A percentile compares a stretch with the other conserved stretches of the same genome.
Evolutionary conservation across 1,140 invertebrate genomes (phyloP).

Genomic region (Phortica variegata): DNA sequence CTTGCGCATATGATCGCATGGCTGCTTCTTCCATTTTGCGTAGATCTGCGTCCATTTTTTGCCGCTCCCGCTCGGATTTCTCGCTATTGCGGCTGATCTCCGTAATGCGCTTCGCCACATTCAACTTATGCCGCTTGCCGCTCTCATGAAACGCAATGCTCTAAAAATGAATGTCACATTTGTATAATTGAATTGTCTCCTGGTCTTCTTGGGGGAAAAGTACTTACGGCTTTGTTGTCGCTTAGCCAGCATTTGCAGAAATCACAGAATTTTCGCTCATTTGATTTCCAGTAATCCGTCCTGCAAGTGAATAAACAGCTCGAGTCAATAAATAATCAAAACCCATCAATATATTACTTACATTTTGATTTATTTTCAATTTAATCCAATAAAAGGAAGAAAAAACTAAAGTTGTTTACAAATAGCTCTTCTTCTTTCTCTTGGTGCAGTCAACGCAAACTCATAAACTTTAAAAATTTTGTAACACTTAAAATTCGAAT

Average conservation of each 20-base stretch:
- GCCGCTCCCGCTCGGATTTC: slow-evolving; percentile 73
- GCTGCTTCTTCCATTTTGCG: slow-evolving; percentile 88
- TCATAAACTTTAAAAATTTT: too few species aligned
- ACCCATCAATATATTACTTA: too few species aligned
- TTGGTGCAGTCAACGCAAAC: too few species aligned
- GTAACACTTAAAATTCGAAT: too few species aligned
- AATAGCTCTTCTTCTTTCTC: too few species aligned
- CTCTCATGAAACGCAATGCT: slow-evolving; percentile 94
- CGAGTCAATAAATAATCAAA: too few species aligned
- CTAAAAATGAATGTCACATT: slow-evolving; percentile 57
- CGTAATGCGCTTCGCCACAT: slow-evolving; percentile 83
- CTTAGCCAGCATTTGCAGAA: slow-evolving; percentile 98
- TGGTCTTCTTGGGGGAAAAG: background rate
- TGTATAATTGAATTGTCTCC: background rate
- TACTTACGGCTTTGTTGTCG: slow-evolving; percentile 88
- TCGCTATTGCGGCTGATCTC: slow-evolving; percentile 82
- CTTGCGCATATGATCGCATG: slow-evolving; percentile 79
- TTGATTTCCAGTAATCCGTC: slow-evolving; percentile 98
- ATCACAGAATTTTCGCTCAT: slow-evolving; percentile 92
- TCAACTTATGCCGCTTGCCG: slow-evolving; percentile 91
- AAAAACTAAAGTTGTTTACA: too few species aligned
- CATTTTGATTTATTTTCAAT: too few species aligned
- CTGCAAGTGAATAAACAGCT: too few species aligned
- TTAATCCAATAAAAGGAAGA: too few species aligned
- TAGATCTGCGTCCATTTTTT: slow-evolving; percentile 77